phyloP scores from a whole-genome alignment of 2,113 vertebrate species.

The Campylorhamphus procurvoides region DNA sequence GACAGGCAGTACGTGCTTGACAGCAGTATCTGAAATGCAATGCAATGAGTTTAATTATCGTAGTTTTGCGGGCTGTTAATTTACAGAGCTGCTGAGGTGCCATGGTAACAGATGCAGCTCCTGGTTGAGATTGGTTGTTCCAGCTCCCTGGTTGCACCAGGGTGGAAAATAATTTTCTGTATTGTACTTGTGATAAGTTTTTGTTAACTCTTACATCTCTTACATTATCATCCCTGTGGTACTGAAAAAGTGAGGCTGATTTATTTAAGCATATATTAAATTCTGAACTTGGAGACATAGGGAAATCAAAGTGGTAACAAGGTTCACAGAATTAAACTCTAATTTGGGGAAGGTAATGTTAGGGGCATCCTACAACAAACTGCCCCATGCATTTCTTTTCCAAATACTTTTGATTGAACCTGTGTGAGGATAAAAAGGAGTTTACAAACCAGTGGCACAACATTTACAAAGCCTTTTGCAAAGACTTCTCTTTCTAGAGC shows the following conservation, averaged over 20 bases:
- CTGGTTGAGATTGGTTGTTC: neutral
- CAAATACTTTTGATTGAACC: neutral
- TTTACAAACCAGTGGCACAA: neutral
- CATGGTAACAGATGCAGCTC: neutral
- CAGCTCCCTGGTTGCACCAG: neutral
- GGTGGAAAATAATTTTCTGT: neutral
- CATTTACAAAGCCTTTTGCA: neutral
- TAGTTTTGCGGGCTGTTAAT: neutral
- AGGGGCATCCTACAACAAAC: neutral
- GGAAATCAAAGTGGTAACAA: neutral
- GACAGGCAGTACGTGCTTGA: neutral
- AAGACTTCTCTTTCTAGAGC: neutral
- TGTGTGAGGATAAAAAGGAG: neutral
- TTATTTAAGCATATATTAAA: neutral
- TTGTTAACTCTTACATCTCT: neutral
- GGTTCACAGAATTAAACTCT: neutral
- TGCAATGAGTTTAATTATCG: neutral
- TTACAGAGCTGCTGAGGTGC: neutral
- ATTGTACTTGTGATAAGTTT: neutral
- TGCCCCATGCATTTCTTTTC: neutral
- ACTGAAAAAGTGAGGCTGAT: neutral
- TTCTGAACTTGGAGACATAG: neutral
- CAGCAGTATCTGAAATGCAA: neutral
- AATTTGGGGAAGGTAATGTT: neutral
- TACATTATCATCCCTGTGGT: neutral